Conservation (phyloP, 2,113 vertebrate species). For the Morone chrysops region DNA sequence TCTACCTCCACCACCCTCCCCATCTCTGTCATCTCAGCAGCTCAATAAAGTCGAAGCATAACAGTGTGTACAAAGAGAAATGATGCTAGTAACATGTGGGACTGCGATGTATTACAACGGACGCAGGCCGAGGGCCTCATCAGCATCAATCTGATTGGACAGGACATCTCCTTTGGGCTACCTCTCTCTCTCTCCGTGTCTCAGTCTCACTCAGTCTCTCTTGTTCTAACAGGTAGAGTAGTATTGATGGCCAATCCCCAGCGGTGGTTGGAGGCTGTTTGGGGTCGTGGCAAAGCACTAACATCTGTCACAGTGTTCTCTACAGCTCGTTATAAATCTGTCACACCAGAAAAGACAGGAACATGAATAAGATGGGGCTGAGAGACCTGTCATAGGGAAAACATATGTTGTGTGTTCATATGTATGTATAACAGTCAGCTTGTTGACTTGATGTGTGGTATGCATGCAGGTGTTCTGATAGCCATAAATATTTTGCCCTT, state of each 20-base stretch:
- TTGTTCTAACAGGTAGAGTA: constrained; percentile 63
- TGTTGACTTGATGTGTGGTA: constrained; percentile 32
- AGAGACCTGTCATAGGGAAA: constrained; percentile 46
- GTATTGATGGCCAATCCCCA: constrained; percentile 76
- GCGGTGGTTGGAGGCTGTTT: constrained; percentile 64
- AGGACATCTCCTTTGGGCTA: constrained; percentile 52
- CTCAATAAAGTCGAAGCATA: constrained; percentile 64
- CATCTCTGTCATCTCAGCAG: constrained; percentile 52
- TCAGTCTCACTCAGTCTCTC: constrained; percentile 43
- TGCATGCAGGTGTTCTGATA: constrained; percentile 37
- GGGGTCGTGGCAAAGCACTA: constrained; percentile 72
- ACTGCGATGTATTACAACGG: constrained; percentile 45
- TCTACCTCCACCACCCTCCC: constrained; percentile 11
- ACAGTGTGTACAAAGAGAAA: constrained; percentile 64
- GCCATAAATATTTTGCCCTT: constrained; percentile 23
- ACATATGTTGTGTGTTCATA: constrained; percentile 51
- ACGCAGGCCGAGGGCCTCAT: constrained; percentile 63
- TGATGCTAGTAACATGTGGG: constrained; percentile 42
- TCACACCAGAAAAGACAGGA: constrained; percentile 55
- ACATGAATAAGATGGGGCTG: constrained; percentile 70
- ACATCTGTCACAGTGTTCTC: constrained; percentile 78
- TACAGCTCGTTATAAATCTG: constrained; percentile 72
- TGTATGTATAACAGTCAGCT: constrained; percentile 37
- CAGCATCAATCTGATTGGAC: constrained; percentile 75
- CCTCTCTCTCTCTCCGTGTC: constrained; percentile 17